These are phyloP conservation scores for Adineta ricciae DNA, from an alignment of 2,888 invertebrate genomes.

Conservation along the genomic window DNA sequence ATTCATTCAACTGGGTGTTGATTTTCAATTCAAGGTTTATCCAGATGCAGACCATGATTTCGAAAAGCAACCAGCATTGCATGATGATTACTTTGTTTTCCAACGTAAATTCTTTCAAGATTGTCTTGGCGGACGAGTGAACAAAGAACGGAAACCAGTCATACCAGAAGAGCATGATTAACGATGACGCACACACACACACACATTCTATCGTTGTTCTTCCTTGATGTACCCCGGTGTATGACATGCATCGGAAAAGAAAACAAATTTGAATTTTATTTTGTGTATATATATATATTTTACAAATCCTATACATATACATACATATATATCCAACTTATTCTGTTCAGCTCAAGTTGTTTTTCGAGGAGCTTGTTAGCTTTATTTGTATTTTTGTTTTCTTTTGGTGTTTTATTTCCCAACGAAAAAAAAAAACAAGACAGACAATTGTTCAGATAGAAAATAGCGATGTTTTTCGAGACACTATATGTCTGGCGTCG, in stretches of 20 bases:
- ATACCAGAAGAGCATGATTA: neutral
- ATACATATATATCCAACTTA: neutral
- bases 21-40: constrained; percentile 18
- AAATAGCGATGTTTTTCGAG: neutral
- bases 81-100: constrained; percentile 1
- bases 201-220: neutral
- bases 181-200: neutral
- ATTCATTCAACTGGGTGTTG: neutral
- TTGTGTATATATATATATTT: neutral
- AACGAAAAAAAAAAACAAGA: neutral
- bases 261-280: neutral
- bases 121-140: neutral
- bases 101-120: constrained; percentile 5
- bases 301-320: neutral
- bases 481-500: neutral
- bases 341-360: neutral
- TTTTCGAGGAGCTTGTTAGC: neutral
- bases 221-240: neutral
- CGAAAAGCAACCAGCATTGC: neutral
- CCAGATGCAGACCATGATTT: constrained; percentile 1
- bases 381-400: neutral
- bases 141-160: neutral
- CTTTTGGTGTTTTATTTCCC: neutral
- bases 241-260: neutral
- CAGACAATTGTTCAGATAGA: neutral